Conservation (phyloP, 2,797 vertebrate species). For the Lutjanus argentimaculatus region DNA sequence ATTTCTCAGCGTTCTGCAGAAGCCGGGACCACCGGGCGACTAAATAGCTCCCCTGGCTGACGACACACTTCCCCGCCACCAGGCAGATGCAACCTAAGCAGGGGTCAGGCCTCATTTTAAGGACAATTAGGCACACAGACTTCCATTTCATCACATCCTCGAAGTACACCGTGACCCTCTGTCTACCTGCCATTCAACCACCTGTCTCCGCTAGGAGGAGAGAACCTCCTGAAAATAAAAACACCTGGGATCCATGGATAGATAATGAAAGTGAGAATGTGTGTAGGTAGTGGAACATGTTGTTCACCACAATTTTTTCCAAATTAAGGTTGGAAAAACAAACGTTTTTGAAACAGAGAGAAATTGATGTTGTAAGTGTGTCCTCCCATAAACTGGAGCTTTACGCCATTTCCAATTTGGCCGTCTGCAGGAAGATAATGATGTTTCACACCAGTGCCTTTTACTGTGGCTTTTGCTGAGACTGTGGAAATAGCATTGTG, state of each 20-base stretch:
- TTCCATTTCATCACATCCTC: constrained; percentile 52
- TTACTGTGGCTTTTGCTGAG: constrained; percentile 37
- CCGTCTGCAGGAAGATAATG: constrained; percentile 51
- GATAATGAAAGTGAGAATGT: constrained; percentile 1
- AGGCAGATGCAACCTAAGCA: constrained; percentile 61
- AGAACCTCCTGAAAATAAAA: constrained; percentile 6
- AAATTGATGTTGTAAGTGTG: constrained; percentile 36
- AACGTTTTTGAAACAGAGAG: constrained; percentile 41
- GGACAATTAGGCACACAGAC: constrained; percentile 65
- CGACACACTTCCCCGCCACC: constrained; percentile 38
- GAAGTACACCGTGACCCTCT: constrained; percentile 28
- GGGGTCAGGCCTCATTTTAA: constrained; percentile 67
- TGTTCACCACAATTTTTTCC: constrained; percentile 14
- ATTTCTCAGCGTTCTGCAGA: constrained; percentile 35
- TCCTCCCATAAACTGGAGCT: constrained; percentile 30
- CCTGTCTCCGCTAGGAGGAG: constrained; percentile 12
- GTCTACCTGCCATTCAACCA: constrained; percentile 24
- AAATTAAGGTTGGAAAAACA: constrained; percentile 23
- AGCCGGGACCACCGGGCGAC: constrained; percentile 32
- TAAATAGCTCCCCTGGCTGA: constrained; percentile 51
- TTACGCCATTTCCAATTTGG: constrained; percentile 53
- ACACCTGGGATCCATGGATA: not conserved
- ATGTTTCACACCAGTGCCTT: constrained; percentile 55
- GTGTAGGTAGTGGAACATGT: not conserved
- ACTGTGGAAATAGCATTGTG: constrained; percentile 32